These are phyloP conservation scores for Euphydryas editha DNA, from an alignment of 2,888 invertebrate genomes.

Conservation along the genomic window DNA sequence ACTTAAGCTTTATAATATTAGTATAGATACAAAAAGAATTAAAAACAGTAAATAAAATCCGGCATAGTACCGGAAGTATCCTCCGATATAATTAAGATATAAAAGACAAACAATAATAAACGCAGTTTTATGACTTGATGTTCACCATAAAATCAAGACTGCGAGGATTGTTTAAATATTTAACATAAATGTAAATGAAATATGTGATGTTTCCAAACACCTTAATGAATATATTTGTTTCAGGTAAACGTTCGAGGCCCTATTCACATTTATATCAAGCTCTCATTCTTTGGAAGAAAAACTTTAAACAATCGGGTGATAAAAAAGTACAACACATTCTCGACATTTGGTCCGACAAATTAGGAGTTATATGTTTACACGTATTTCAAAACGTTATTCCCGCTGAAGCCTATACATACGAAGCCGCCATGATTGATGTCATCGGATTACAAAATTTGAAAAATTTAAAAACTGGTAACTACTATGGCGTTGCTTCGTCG, in stretches of 20 bases:
- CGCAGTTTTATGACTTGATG: too few relatives aligned
- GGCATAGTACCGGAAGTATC: too few relatives aligned
- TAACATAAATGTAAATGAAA: background rate
- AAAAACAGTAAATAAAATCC: too few relatives aligned
- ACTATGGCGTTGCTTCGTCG: slow-evolving; percentile 89
- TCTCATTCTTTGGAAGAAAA: slow-evolving; percentile 84
- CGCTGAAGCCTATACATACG: slow-evolving; percentile 96
- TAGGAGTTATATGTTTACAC: slow-evolving; percentile 95
- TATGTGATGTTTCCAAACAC: background rate
- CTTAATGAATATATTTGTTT: slow-evolving; percentile 23
- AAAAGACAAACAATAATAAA: too few relatives aligned
- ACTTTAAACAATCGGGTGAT: slow-evolving; percentile 69
- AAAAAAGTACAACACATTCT: slow-evolving; percentile 91
- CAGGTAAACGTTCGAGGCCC: slow-evolving; percentile 90
- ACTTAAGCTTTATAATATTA: too few relatives aligned
- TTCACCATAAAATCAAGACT: background rate
- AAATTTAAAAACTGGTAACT: slow-evolving; percentile 91
- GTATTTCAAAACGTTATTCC: slow-evolving; percentile 95
- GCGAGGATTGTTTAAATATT: background rate
- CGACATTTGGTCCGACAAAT: slow-evolving; percentile 92
- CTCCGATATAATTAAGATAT: too few relatives aligned
- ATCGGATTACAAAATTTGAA: slow-evolving; percentile 89
- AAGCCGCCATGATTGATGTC: slow-evolving; percentile 97
- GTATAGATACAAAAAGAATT: too few relatives aligned
- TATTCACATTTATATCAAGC: slow-evolving; percentile 97